These are phyloP conservation scores for Lineus longissimus DNA, from an alignment of 1,140 invertebrate species.

Conservation along the genomic window DNA sequence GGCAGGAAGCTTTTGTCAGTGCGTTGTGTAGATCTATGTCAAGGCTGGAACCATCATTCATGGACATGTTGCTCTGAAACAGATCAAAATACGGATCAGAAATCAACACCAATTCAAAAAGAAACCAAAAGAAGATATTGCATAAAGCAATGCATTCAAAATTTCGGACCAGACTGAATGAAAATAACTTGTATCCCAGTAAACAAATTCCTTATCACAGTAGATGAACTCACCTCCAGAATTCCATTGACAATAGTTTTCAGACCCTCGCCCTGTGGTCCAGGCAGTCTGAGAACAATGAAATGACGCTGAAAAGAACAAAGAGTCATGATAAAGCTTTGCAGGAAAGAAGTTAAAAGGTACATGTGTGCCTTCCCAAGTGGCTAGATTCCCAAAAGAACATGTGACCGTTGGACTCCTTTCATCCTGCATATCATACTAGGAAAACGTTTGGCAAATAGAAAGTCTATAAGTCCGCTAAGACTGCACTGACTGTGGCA, in stretches of 20 bases:
- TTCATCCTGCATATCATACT: no score
- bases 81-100: not conserved
- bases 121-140: not conserved
- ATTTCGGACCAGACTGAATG: no score
- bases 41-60: constrained; percentile 40
- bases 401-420: no score
- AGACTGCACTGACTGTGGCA: no score
- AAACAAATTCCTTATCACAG: no score
- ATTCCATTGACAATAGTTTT: constrained; percentile 45
- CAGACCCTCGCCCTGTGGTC: constrained; percentile 40
- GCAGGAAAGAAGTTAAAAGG: no score
- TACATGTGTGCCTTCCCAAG: no score
- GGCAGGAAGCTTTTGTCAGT: constrained; percentile 48
- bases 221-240: constrained; percentile 37
- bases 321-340: not conserved
- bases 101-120: not conserved
- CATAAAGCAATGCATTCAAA: no score
- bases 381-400: no score
- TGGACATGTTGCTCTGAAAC: constrained; percentile 42
- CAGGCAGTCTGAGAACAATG: constrained; percentile 46
- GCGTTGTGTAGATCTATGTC: constrained; percentile 49
- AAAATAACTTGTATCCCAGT: no score
- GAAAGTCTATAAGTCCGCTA: no score
- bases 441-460: no score
- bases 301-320: constrained; percentile 49